Base-by-base conservation (phyloP, 1,140 invertebrate species). In the Papilio helenus region DNA sequence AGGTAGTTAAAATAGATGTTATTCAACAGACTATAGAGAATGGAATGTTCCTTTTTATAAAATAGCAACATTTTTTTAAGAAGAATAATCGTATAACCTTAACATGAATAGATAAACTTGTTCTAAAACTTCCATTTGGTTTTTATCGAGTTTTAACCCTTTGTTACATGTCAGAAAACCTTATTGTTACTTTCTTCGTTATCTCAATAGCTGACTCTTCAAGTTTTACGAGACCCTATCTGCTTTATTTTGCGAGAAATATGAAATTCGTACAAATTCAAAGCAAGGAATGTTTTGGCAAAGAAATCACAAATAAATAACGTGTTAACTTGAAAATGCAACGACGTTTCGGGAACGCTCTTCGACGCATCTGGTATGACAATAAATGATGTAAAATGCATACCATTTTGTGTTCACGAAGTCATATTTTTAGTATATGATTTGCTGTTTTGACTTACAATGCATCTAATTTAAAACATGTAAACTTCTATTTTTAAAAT, bases 361-460 rank as follows among this genome's bases (percentile, higher is more conserved):
- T 68, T 68, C 61, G 61, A 68, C 61, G 18, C 61, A 68, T 68
- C 12, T 68, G 61, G 61, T 29, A 0, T 68, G 14, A 68, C 26
- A 68, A 68, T 68, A 68, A 68, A 29, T 68, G 61, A 68, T 68
- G 61, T 34, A 68, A 68, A 68, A 68, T 68, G 61, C 61, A 68
- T 16, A 68, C 61, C 26, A 16, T 68, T 68, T 29, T n/a, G 10
- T 26, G 23, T 26, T 23, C 58, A 61, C 9, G 12, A 61, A 26
- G 51, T 55, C 51, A 55, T 61, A 26, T 61, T 61, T 61, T 8
- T 26, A 23, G 8, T 18, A 9, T 61, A 68, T 29, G 61, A 68
- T 68, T 68, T 68, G 26, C 10, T 29, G 26, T 29, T 68, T 68
- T 68, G 26, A 29, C 14, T 68, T 68, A 1, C 26, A 29, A 29